Conservation (phyloP, 1,140 invertebrate species). For the Stegodyphus dumicola region DNA sequence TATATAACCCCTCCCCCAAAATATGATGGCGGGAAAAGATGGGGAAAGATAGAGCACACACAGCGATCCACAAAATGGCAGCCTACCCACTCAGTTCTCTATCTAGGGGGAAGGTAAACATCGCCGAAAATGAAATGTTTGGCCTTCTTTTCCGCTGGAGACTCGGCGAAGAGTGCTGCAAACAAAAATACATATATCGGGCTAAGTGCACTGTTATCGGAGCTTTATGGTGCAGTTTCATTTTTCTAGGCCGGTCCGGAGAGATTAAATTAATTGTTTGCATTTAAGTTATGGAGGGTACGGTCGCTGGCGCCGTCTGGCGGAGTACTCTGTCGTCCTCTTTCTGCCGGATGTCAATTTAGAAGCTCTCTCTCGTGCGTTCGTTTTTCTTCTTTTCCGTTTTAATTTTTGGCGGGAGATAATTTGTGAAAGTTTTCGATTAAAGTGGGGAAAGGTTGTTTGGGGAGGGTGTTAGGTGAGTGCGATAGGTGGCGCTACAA, state of each 20-base stretch:
- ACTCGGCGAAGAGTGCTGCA: background rate
- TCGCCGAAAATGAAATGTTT: constrained; percentile 41
- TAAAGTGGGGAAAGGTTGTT: no score
- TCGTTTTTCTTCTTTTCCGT: constrained; percentile 2
- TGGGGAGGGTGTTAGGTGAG: no score
- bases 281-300: constrained; percentile 35
- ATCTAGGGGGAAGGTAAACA: constrained; percentile 12
- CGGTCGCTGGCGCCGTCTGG: constrained; percentile 39
- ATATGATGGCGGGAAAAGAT: constrained; percentile 9
- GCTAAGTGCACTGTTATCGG: constrained; percentile 47
- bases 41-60: constrained; percentile 13
- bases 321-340: background rate
- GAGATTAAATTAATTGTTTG: constrained; percentile 58
- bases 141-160: constrained; percentile 19
- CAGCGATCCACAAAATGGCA: constrained; percentile 17
- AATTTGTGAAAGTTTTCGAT: no score
- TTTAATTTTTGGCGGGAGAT: background rate
- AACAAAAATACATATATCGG: constrained; percentile 42
- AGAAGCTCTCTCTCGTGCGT: background rate
- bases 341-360: no score
- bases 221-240: constrained; percentile 49
- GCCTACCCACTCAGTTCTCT: background rate
- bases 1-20: background rate
- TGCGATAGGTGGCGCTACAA: no score
- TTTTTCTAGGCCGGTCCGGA: background rate